Evolutionary conservation across 2,888 invertebrate genomes (phyloP), one percentile per base, ranked within the genome.

Genomic region (Plemyria rubiginata): DNA sequence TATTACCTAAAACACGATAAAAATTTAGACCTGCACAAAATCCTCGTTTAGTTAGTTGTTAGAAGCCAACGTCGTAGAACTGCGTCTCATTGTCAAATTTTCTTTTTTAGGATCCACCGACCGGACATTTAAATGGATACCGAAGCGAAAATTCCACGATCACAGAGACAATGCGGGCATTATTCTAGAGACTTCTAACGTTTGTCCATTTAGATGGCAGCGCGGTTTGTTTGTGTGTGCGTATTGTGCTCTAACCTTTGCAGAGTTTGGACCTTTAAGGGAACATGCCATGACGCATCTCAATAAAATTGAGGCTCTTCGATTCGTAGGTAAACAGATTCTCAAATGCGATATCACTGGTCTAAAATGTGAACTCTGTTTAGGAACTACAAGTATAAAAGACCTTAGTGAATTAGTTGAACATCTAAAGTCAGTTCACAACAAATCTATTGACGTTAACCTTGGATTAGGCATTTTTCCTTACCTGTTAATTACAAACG

Each of bases 101-200:
- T 85, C 78, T 86, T 87, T 87, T 88, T 82, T 90, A 90, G 90
- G 88, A 70, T 68, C 73, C 76, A 62, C 71, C 76, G 79, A 77
- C 74, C 71, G 69, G 76, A 81, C 76, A 70, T 68, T 82, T 68
- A 86, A 83, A 78, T 89, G 88, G 88, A 88, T 78, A 78, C 80
- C 85, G 73, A 81, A 75, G 72, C 84, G 86, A 79, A 86, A 85
- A 83, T 88, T 76, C 82, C 79, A 86, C 52, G 71, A 91, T 82
- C 85, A 85, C 72, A 89, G 90, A 77, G 86, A 86, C 81, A 91
- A 92, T 73, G 90, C 91, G 54, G 85, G 84, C 43, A 77, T 87
- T 60, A 84, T 92, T 59, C 75, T 92, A 62, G 85, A 89, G 74
- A 86, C 77, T 74, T 90, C 91, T 40, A 92, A 88, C 76, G 84